phyloP scores from a whole-genome alignment of 2,797 vertebrate genomes.

The Echiichthys vipera region DNA sequence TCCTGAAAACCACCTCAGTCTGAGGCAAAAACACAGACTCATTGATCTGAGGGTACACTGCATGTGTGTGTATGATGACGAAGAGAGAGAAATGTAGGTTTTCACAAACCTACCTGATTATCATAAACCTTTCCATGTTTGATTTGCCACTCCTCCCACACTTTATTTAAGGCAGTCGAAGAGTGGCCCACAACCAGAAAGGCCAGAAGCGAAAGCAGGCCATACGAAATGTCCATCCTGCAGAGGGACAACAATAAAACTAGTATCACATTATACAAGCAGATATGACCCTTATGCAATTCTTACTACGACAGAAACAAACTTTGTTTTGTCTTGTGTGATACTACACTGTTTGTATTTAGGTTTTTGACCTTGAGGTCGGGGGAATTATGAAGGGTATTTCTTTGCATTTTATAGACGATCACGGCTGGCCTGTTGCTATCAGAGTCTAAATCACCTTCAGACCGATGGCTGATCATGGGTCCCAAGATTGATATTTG shows the following conservation, averaged over 20 bases:
- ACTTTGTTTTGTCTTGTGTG: background rate
- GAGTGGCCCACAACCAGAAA: conserved; percentile 2
- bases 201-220: conserved; percentile 13
- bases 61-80: background rate
- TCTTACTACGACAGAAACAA: background rate
- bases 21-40: conserved; percentile 42
- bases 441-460: too few relatives aligned
- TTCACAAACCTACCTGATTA: conserved; percentile 57
- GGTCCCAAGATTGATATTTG: too few relatives aligned
- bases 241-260: background rate
- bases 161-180: conserved; percentile 17
- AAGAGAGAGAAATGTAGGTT: background rate
- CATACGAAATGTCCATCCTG: conserved; percentile 59
- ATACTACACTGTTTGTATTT: background rate
- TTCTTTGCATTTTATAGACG: too few relatives aligned
- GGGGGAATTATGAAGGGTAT: too few relatives aligned
- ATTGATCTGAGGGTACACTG: background rate
- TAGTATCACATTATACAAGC: background rate
- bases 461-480: too few relatives aligned
- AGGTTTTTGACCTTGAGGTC: too few relatives aligned
- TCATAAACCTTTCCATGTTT: conserved; percentile 62
- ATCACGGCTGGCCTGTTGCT: too few relatives aligned
- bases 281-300: background rate
- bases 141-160: conserved; percentile 74
- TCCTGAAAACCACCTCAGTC: conserved; percentile 71